Percentiles rank a stretch among this genome's conserved stretches.
phyloP scores from a whole-genome alignment of 1,140 invertebrate species.

The Cepaea nemoralis region DNA sequence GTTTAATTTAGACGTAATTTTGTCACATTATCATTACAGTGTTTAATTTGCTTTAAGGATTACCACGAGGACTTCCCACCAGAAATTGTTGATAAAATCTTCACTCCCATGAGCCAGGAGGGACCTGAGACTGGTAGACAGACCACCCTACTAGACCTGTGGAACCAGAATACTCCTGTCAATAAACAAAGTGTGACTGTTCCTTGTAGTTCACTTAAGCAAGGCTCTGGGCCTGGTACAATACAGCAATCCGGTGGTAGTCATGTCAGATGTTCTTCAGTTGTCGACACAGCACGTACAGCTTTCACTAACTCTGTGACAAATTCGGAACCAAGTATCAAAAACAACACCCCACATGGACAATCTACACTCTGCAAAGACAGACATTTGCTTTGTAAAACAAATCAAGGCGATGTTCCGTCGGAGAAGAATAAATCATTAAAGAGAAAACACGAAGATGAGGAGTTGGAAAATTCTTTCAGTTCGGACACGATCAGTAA shows the following conservation, averaged over 20 bases:
- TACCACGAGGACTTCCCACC: constrained; percentile 26
- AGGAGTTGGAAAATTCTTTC: neutral
- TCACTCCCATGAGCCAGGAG: constrained; percentile 28
- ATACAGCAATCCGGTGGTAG: neutral
- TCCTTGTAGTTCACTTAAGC: neutral
- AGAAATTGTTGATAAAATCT: constrained; percentile 38
- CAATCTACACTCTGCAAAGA: no score
- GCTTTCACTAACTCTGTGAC: neutral
- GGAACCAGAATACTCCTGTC: neutral
- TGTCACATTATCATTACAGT: no score
- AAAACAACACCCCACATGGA: no score
- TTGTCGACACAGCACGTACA: neutral
- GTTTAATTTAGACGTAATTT: no score
- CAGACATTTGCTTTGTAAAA: neutral
- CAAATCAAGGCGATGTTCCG: neutral
- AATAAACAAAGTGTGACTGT: neutral
- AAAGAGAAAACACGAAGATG: neutral
- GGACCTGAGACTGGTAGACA: neutral
- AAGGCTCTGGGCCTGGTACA: neutral
- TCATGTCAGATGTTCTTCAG: neutral
- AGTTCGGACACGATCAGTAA: constrained; percentile 7
- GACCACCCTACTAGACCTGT: constrained; percentile 12
- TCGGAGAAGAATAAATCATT: neutral
- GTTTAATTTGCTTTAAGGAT: constrained; percentile 20
- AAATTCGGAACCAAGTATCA: neutral